Conservation (phyloP, 2,888 invertebrate genomes). For the Eupithecia subumbrata region DNA sequence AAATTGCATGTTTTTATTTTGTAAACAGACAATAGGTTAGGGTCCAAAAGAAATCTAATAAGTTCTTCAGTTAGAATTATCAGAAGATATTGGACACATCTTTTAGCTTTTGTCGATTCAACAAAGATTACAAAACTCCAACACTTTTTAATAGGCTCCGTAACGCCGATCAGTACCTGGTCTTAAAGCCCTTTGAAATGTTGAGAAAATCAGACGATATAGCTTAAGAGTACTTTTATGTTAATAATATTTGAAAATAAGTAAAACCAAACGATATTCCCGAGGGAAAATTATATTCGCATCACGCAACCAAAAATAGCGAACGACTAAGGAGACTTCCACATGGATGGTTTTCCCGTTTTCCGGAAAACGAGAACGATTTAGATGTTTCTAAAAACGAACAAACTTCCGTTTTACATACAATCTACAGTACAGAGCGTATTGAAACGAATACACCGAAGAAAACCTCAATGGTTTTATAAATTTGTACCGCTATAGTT, state of each 20-base stretch:
- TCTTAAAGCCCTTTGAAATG: background rate
- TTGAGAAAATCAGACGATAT: background rate
- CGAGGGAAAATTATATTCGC: constrained; percentile 55
- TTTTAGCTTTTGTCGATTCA: too few species aligned
- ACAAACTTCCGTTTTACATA: background rate
- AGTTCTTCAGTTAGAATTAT: too few species aligned
- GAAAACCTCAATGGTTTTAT: too few species aligned
- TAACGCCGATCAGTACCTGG: too few species aligned
- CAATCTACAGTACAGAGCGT: background rate
- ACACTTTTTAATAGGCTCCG: too few species aligned
- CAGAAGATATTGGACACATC: too few species aligned
- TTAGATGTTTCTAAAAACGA: background rate
- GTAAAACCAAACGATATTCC: constrained; percentile 28
- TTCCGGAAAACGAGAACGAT: background rate
- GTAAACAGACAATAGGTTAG: background rate
- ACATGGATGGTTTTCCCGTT: constrained; percentile 8
- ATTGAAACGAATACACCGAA: background rate
- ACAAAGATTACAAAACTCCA: too few species aligned
- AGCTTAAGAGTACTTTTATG: constrained; percentile 30
- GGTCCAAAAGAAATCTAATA: background rate
- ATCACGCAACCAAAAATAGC: constrained; percentile 54
- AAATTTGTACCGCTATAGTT: too few species aligned
- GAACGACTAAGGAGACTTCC: constrained; percentile 42
- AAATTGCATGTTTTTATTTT: background rate
- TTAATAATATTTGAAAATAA: constrained; percentile 28